These are phyloP conservation scores for Mythimna albipuncta DNA, from an alignment of 2,888 invertebrate genomes.

Conservation along the genomic window DNA sequence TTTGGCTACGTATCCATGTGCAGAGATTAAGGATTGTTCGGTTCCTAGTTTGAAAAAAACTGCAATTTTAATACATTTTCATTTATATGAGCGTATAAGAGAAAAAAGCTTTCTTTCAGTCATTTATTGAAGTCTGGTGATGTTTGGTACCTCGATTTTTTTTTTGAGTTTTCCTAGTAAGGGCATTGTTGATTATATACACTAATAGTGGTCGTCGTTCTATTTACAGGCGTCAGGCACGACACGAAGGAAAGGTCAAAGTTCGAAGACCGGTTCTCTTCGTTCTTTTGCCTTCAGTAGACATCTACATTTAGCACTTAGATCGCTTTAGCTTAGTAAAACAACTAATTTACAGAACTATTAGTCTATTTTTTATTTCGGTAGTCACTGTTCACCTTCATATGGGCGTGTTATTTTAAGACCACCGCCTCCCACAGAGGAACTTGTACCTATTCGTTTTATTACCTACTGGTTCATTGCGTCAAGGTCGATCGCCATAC, in stretches of 20 bases:
- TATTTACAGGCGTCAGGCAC: conserved; percentile 28
- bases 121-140: not conserved
- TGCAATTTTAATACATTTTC: not conserved
- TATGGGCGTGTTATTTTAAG: conserved; percentile 47
- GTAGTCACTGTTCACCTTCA: conserved; percentile 20
- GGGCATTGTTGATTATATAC: conserved; percentile 8
- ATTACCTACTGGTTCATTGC: conserved; percentile 41
- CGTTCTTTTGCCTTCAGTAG: conserved; percentile 26
- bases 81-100: not conserved
- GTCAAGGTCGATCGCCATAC: conserved; percentile 50
- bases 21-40: not conserved
- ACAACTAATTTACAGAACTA: not conserved
- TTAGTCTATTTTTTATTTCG: conserved; percentile 29
- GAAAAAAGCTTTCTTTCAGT: not conserved
- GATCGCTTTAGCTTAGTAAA: conserved; percentile 4
- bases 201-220: conserved; percentile 15
- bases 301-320: conserved; percentile 4
- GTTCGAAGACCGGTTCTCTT: conserved; percentile 32
- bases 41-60: not conserved
- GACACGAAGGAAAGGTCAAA: conserved; percentile 43
- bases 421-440: conserved; percentile 57
- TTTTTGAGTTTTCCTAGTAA: not conserved
- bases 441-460: conserved; percentile 38
- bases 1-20: not conserved
- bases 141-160: not conserved